These are phyloP conservation scores for Nasonovia ribisnigri DNA, from an alignment of 2,888 invertebrate genomes.

Conservation along the genomic window DNA sequence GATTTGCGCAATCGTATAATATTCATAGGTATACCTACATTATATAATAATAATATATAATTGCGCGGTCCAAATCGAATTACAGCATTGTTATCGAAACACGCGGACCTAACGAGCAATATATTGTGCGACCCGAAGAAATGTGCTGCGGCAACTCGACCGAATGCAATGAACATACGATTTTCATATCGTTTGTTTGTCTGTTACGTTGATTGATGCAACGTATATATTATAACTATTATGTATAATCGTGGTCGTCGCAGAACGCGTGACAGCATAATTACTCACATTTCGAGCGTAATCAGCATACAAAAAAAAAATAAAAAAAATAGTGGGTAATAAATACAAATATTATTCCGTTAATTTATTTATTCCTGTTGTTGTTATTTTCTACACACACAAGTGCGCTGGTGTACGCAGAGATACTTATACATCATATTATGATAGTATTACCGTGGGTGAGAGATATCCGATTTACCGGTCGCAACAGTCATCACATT, in stretches of 20 bases:
- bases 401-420: no score
- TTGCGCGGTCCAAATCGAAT: slow-evolving; percentile 27
- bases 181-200: neutral
- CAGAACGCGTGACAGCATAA: neutral
- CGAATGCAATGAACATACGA: neutral
- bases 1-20: slow-evolving; percentile 17
- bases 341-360: neutral
- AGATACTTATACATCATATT: neutral
- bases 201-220: neutral
- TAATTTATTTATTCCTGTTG: neutral
- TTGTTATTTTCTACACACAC: neutral
- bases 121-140: neutral
- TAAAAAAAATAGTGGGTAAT: neutral
- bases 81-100: slow-evolving; percentile 6
- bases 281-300: slow-evolving; percentile 19
- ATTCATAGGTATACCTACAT: neutral
- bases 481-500: neutral
- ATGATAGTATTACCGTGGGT: neutral
- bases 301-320: neutral
- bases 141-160: neutral
- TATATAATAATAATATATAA: slow-evolving; percentile 13
- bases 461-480: neutral
- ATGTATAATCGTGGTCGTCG: neutral
- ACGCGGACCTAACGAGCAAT: slow-evolving; percentile 40
- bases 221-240: neutral